These are phyloP conservation scores for Drosophila tani DNA, from an alignment of 1,140 invertebrate species.

Conservation along the genomic window DNA sequence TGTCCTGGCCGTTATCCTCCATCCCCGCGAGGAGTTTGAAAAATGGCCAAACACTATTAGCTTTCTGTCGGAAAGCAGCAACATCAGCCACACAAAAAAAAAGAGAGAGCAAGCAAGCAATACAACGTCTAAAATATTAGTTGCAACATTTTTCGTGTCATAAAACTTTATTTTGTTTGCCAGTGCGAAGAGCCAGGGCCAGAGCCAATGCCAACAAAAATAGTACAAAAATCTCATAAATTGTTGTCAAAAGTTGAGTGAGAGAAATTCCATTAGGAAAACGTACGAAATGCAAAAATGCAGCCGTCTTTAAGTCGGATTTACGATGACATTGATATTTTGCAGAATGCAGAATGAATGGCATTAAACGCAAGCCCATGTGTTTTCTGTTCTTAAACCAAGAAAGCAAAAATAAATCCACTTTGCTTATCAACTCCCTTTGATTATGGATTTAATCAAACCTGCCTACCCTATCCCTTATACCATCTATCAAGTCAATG, in stretches of 20 bases:
- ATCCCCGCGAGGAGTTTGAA: slow-evolving; percentile 63
- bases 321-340: slow-evolving; percentile 29
- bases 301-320: slow-evolving; percentile 49
- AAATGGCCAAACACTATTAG: slow-evolving; percentile 83
- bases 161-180: slow-evolving; percentile 69
- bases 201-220: slow-evolving; percentile 17
- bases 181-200: slow-evolving; percentile 10
- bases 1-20: slow-evolving; percentile 23
- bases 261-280: slow-evolving; percentile 26
- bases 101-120: slow-evolving; percentile 21
- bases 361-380: background rate
- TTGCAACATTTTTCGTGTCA: slow-evolving; percentile 80
- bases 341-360: slow-evolving; percentile 3
- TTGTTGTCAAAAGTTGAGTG: slow-evolving; percentile 16
- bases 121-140: slow-evolving; percentile 75
- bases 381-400: background rate
- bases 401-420: background rate
- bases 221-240: slow-evolving; percentile 34
- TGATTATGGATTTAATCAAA: slow-evolving; percentile 27
- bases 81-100: slow-evolving; percentile 25
- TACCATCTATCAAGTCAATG: slow-evolving; percentile 26
- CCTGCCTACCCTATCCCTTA: background rate
- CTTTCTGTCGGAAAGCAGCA: slow-evolving; percentile 57
- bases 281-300: slow-evolving; percentile 48
- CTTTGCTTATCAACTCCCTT: background rate